Conservation (phyloP, 2,888 invertebrate species). For the Notodromas monacha region DNA sequence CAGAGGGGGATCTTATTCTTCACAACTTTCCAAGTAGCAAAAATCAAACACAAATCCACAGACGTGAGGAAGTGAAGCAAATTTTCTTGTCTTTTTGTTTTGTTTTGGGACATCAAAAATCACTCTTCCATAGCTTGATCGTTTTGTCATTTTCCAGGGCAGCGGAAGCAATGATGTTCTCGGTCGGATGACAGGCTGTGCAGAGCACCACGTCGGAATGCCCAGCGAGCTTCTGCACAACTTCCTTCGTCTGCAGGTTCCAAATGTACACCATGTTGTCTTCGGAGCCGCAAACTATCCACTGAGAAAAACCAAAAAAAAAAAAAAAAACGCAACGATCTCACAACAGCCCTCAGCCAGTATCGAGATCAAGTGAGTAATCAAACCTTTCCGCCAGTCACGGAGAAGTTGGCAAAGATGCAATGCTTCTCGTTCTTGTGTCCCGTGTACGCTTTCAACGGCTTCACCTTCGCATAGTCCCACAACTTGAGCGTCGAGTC, state of each 20-base stretch:
- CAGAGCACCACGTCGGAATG: slow-evolving; percentile 78
- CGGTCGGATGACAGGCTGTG: slow-evolving; percentile 93
- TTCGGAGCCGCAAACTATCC: slow-evolving; percentile 99
- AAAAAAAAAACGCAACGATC: slow-evolving; percentile 7
- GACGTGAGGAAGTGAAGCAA: too few relatives aligned
- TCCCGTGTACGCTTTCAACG: slow-evolving; percentile 86
- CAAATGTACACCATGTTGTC: slow-evolving; percentile 96
- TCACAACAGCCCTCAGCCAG: background rate
- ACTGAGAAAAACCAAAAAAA: slow-evolving; percentile 24
- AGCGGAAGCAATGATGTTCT: slow-evolving; percentile 95
- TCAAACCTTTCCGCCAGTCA: slow-evolving; percentile 81
- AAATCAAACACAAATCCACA: too few relatives aligned
- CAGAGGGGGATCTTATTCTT: too few relatives aligned
- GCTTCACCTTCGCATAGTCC: slow-evolving; percentile 97
- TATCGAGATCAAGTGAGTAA: background rate
- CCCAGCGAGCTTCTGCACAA: slow-evolving; percentile 84
- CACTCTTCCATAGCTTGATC: slow-evolving; percentile 95
- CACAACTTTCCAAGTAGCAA: too few relatives aligned
- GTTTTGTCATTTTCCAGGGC: slow-evolving; percentile 95
- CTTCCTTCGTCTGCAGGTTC: slow-evolving; percentile 97
- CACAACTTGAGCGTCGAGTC: slow-evolving; percentile 94
- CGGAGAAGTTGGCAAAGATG: slow-evolving; percentile 97
- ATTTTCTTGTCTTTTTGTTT: too few relatives aligned
- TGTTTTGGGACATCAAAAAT: slow-evolving; percentile 14
- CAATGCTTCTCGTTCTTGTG: slow-evolving; percentile 98